phyloP scores from a whole-genome alignment of 2,113 vertebrate genomes.

The Vanacampus margaritifer region DNA sequence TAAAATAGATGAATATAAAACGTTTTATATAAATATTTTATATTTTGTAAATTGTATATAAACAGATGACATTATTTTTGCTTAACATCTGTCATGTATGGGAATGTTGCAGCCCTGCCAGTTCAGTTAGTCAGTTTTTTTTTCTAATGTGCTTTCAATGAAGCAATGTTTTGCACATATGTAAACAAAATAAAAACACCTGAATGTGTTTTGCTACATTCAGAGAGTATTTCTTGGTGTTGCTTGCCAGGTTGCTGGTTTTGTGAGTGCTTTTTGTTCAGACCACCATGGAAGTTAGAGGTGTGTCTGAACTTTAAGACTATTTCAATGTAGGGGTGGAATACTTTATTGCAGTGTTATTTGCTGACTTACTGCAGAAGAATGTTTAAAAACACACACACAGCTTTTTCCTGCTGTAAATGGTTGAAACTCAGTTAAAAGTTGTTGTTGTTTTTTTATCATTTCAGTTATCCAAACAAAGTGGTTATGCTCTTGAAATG shows the following conservation, averaged over 20 bases:
- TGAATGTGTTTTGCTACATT: constrained; percentile 61
- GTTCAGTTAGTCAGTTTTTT: constrained; percentile 48
- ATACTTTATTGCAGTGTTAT: neutral
- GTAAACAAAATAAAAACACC: constrained; percentile 69
- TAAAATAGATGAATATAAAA: constrained; percentile 52
- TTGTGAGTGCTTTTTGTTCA: constrained; percentile 9
- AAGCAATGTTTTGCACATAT: constrained; percentile 75
- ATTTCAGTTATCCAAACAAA: neutral
- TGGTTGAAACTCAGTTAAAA: neutral
- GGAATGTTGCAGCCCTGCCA: constrained; percentile 47
- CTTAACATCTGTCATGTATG: constrained; percentile 54
- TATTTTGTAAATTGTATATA: constrained; percentile 92
- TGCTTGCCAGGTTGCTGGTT: neutral
- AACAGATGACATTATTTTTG: constrained; percentile 74
- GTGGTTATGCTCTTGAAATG: neutral
- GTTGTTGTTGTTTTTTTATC: neutral
- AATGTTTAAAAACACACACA: neutral
- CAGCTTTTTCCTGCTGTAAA: neutral
- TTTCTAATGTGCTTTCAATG: constrained; percentile 53
- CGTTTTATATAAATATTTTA: constrained; percentile 78
- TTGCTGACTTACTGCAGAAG: neutral
- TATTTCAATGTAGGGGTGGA: neutral
- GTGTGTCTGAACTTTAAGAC: constrained; percentile 24
- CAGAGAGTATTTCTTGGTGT: constrained; percentile 16
- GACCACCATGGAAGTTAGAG: constrained; percentile 48